Conservation (phyloP, 2,888 invertebrate species). For the Dendrolimus pini region DNA sequence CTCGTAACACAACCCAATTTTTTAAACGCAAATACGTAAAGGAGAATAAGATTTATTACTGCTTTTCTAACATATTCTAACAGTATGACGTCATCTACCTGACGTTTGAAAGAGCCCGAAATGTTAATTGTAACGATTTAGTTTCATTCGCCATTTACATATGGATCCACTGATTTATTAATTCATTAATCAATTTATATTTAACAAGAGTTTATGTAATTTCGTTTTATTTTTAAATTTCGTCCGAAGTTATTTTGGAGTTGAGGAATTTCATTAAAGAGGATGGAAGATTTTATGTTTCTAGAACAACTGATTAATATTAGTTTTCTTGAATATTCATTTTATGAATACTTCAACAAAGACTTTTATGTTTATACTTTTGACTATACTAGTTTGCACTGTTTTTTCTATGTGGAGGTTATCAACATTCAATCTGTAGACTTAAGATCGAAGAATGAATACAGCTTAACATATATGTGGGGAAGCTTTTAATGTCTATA, state of each 20-base stretch:
- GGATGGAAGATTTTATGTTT: background rate
- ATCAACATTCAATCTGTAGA: no score
- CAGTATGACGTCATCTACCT: constrained; percentile 16
- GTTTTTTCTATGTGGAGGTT: no score
- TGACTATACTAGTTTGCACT: no score
- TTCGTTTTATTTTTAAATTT: background rate
- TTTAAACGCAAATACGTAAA: constrained; percentile 12
- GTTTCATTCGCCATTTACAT: constrained; percentile 10
- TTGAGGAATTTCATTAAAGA: background rate
- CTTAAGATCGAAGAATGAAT: no score
- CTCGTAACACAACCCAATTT: background rate
- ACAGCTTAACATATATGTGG: no score
- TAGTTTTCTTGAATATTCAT: no score
- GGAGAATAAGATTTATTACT: constrained; percentile 19
- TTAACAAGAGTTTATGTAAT: background rate
- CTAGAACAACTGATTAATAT: no score
- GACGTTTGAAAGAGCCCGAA: constrained; percentile 17
- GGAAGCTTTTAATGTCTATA: no score
- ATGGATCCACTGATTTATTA: constrained; percentile 2
- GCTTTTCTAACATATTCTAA: constrained; percentile 16
- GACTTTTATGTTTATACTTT: no score
- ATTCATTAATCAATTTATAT: background rate
- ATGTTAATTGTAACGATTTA: constrained; percentile 16
- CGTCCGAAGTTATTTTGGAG: background rate
- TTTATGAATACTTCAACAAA: no score